A percentile compares a stretch with the other conserved stretches of the same genome.
Conservation (phyloP, 2,888 invertebrate species). For the Drosophila infuscata region DNA sequence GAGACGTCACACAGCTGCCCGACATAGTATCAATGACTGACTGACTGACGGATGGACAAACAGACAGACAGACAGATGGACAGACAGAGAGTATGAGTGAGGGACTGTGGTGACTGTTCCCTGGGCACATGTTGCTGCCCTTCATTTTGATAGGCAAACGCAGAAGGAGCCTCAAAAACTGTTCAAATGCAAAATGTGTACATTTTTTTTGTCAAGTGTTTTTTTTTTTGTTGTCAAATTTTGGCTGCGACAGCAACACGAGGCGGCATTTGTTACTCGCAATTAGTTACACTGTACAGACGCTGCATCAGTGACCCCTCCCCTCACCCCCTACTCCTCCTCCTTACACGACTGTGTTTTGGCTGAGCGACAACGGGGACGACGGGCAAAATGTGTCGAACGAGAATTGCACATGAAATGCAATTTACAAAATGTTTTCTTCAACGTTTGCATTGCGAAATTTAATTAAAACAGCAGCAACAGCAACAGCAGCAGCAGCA, state of each 20-base stretch:
- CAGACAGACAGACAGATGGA: slow-evolving; percentile 14
- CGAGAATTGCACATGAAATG: slow-evolving; percentile 77
- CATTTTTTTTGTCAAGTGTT: slow-evolving; percentile 14
- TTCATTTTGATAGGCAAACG: slow-evolving; percentile 56
- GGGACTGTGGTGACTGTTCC: slow-evolving; percentile 12
- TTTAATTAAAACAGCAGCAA: slow-evolving; percentile 64
- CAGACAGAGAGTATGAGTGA: slow-evolving; percentile 21
- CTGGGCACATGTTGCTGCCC: slow-evolving; percentile 74
- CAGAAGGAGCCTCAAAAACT: slow-evolving; percentile 26
- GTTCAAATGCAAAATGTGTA: slow-evolving; percentile 32
- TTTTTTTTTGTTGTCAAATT: slow-evolving; percentile 21
- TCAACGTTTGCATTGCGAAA: slow-evolving; percentile 78
- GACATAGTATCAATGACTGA: slow-evolving; percentile 28
- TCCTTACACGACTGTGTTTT: slow-evolving; percentile 1
- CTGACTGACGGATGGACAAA: slow-evolving; percentile 30
- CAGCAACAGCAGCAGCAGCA: slow-evolving; percentile 39
- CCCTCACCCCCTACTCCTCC: background rate
- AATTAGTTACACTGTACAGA: slow-evolving; percentile 77
- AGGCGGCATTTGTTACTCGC: slow-evolving; percentile 80
- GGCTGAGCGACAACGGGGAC: slow-evolving; percentile 36
- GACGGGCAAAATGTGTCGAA: slow-evolving; percentile 75
- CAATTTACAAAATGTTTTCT: slow-evolving; percentile 81
- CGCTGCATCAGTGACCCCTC: slow-evolving; percentile 18
- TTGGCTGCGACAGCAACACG: slow-evolving; percentile 70
- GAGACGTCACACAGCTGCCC: slow-evolving; percentile 20